Evolutionary conservation across 2,113 vertebrate species (phyloP).

Genomic region (Seriola aureovittata): DNA sequence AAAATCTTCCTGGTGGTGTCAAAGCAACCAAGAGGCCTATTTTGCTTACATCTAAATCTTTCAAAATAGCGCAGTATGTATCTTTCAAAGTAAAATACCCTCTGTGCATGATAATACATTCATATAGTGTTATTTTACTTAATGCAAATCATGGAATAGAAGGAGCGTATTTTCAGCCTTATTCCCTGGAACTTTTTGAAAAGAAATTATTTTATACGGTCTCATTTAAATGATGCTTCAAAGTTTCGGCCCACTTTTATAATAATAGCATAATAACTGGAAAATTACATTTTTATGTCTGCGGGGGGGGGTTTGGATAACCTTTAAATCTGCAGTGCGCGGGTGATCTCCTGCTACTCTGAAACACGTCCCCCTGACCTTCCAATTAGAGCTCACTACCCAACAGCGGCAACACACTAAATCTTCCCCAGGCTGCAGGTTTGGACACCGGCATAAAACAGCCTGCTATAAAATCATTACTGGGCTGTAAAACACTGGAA

Average conservation of each 20-base stretch:
- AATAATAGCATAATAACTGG: slow-evolving; percentile 64
- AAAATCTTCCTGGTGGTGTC: slow-evolving; percentile 62
- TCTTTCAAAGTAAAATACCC: slow-evolving; percentile 14
- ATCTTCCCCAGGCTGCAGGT: slow-evolving; percentile 78
- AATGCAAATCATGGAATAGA: background rate
- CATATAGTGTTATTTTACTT: background rate
- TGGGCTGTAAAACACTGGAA: slow-evolving; percentile 71
- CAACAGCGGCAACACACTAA: slow-evolving; percentile 74
- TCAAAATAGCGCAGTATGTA: slow-evolving; percentile 23
- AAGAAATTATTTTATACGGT: slow-evolving; percentile 3
- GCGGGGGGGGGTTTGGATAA: slow-evolving; percentile 88
- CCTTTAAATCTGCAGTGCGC: slow-evolving; percentile 86
- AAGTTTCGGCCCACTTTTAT: slow-evolving; percentile 16
- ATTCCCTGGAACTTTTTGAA: slow-evolving; percentile 10
- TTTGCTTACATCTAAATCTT: slow-evolving; percentile 3
- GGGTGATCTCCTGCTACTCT: slow-evolving; percentile 80
- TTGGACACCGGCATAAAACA: slow-evolving; percentile 77
- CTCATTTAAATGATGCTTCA: slow-evolving; percentile 18
- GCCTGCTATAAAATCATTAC: slow-evolving; percentile 82
- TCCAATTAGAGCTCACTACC: slow-evolving; percentile 81
- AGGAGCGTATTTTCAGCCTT: slow-evolving; percentile 5
- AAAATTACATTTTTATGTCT: slow-evolving; percentile 73
- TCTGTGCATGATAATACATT: background rate
- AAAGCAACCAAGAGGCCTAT: slow-evolving; percentile 33
- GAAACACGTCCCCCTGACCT: slow-evolving; percentile 80